Conservation (phyloP, 1,140 invertebrate genomes). For the Telenomus remus region DNA sequence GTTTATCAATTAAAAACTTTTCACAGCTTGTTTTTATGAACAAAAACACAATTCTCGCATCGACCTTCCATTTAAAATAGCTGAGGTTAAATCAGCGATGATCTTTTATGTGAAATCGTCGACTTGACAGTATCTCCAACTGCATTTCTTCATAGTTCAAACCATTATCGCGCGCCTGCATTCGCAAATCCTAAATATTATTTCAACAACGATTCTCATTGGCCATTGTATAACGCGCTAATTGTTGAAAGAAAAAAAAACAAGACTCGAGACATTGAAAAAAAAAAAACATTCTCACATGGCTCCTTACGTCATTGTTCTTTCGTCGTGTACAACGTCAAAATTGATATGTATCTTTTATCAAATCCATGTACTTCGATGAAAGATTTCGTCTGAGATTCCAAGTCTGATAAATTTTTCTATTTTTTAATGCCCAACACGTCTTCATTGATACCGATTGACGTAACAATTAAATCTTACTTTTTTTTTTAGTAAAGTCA, state of each 20-base stretch:
- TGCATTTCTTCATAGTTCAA: slow-evolving; percentile 19
- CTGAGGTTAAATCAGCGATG: slow-evolving; percentile 24
- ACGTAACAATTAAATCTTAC: slow-evolving; percentile 26
- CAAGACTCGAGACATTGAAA: slow-evolving; percentile 6
- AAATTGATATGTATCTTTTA: slow-evolving; percentile 42
- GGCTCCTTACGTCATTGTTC: slow-evolving; percentile 16
- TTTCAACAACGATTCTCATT: no score
- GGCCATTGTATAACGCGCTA: slow-evolving; percentile 17
- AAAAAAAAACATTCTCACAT: slow-evolving; percentile 34
- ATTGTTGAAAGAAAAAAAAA: slow-evolving; percentile 6
- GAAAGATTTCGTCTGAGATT: slow-evolving; percentile 13
- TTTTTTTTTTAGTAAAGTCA: no score
- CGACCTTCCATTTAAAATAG: slow-evolving; percentile 43
- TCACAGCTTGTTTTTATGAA: slow-evolving; percentile 7
- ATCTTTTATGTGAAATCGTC: slow-evolving; percentile 28
- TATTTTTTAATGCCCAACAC: slow-evolving; percentile 18
- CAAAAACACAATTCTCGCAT: slow-evolving; percentile 21
- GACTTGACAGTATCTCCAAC: slow-evolving; percentile 20
- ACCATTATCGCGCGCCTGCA: slow-evolving; percentile 1
- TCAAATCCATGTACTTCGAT: slow-evolving; percentile 8
- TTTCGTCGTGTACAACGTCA: slow-evolving; percentile 16
- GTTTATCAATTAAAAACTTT: no score
- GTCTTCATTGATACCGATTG: slow-evolving; percentile 27
- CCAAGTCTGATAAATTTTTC: slow-evolving; percentile 13
- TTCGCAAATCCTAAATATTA: no score